These are phyloP conservation scores for Rostratula benghalensis DNA, from an alignment of 2,113 vertebrate species.

Conservation along the genomic window DNA sequence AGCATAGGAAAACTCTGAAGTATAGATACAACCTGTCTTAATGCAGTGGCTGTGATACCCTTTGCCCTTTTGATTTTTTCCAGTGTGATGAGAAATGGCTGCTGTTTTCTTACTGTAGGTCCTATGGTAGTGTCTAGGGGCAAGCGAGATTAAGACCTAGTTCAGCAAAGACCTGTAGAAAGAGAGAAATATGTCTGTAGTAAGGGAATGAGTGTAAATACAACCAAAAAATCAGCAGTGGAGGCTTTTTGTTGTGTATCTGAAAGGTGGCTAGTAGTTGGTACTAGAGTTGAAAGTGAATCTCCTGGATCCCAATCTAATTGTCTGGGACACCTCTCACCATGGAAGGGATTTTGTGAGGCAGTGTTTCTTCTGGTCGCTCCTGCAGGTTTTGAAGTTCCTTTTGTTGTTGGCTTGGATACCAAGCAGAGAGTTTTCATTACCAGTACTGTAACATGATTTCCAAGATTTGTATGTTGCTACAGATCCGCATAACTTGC, in stretches of 20 bases:
- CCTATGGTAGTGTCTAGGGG: fast-evolving
- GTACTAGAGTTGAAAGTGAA: background rate
- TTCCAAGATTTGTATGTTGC: background rate
- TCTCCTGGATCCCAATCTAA: background rate
- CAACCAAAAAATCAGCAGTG: background rate
- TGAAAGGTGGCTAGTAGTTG: fast-evolving
- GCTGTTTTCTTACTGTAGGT: background rate
- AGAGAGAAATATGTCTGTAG: background rate
- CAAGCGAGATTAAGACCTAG: background rate
- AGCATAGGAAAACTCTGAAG: background rate
- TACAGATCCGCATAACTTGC: background rate
- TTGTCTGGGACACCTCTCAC: background rate
- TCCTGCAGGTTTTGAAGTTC: background rate
- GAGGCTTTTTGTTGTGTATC: background rate
- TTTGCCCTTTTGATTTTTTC: background rate
- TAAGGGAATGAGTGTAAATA: background rate
- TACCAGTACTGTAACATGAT: background rate
- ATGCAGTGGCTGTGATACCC: background rate
- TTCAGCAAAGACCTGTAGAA: background rate
- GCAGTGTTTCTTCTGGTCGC: background rate
- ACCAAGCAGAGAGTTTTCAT: background rate
- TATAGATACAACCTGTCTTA: background rate
- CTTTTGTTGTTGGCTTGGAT: background rate
- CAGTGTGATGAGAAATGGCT: background rate
- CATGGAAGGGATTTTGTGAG: background rate